Conservation (phyloP, 2,113 vertebrate genomes). For the Girardinichthys multiradiatus region DNA sequence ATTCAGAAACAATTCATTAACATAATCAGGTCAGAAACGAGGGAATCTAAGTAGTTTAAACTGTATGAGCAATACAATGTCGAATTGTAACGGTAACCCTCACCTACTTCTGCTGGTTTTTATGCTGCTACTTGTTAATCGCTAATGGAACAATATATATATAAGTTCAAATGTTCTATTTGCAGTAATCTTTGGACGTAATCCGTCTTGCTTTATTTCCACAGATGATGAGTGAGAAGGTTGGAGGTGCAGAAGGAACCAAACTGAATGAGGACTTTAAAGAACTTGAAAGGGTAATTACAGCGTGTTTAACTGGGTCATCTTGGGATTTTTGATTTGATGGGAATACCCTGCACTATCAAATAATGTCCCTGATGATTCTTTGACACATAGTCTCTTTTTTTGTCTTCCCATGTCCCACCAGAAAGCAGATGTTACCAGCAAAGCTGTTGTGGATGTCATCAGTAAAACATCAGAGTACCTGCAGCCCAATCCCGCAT, state of each 20-base stretch:
- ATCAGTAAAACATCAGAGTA: conserved; percentile 92
- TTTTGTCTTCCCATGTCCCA: conserved; percentile 10
- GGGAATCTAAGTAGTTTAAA: no score
- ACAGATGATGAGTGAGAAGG: conserved; percentile 96
- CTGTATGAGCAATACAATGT: no score
- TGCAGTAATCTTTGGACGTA: not conserved
- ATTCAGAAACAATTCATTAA: no score
- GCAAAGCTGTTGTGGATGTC: conserved; percentile 92
- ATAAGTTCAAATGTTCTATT: no score
- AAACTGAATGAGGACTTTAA: conserved; percentile 97
- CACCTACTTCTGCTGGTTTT: no score
- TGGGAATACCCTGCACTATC: not conserved
- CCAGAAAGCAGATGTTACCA: conserved; percentile 95
- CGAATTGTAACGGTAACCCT: no score
- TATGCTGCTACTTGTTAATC: no score
- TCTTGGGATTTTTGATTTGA: not conserved
- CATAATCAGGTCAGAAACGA: no score
- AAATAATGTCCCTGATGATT: not conserved
- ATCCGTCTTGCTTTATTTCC: conserved; percentile 13
- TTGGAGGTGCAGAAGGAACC: conserved; percentile 96
- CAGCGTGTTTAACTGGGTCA: not conserved
- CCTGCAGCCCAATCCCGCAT: conserved; percentile 91
- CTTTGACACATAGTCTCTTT: not conserved
- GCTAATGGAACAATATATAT: no score
- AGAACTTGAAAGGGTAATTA: conserved; percentile 90